Conservation (phyloP, 2,113 vertebrate species). For the Hypomesus transpacificus region DNA sequence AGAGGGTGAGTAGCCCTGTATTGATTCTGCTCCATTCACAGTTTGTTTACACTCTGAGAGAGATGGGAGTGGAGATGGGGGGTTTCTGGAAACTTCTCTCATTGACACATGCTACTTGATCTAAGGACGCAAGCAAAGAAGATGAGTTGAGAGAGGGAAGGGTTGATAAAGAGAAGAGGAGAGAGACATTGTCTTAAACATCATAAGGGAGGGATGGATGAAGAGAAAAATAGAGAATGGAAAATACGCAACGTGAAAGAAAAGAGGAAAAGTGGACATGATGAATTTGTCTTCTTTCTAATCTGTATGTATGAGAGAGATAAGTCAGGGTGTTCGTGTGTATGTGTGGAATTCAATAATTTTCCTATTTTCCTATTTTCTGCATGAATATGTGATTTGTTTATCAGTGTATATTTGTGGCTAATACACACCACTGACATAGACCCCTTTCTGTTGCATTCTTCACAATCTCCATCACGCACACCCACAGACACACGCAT, state of each 20-base stretch:
- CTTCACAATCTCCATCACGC: background rate
- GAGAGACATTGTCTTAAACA: too few relatives aligned
- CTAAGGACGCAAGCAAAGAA: too few relatives aligned
- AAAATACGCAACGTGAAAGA: background rate
- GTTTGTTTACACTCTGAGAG: too few relatives aligned
- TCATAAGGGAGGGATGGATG: too few relatives aligned
- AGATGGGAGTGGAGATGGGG: too few relatives aligned
- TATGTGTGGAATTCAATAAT: background rate
- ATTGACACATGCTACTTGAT: too few relatives aligned
- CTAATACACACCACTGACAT: constrained; percentile 4
- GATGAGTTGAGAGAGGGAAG: too few relatives aligned
- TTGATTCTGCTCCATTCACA: too few relatives aligned
- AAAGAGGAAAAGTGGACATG: background rate
- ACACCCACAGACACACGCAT: background rate
- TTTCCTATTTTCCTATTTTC: background rate
- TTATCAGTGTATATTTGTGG: constrained; percentile 23
- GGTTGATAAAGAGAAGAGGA: too few relatives aligned
- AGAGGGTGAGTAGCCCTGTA: too few relatives aligned
- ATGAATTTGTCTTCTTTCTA: background rate
- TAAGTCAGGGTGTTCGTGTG: background rate
- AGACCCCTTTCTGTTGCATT: constrained; percentile 2
- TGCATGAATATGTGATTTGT: constrained; percentile 16
- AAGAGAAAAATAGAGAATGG: too few relatives aligned
- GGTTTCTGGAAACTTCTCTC: too few relatives aligned
- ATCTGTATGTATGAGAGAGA: constrained; percentile 3